phyloP scores from a whole-genome alignment of 2,888 invertebrate species.

The Leptopilina drosophilae region DNA sequence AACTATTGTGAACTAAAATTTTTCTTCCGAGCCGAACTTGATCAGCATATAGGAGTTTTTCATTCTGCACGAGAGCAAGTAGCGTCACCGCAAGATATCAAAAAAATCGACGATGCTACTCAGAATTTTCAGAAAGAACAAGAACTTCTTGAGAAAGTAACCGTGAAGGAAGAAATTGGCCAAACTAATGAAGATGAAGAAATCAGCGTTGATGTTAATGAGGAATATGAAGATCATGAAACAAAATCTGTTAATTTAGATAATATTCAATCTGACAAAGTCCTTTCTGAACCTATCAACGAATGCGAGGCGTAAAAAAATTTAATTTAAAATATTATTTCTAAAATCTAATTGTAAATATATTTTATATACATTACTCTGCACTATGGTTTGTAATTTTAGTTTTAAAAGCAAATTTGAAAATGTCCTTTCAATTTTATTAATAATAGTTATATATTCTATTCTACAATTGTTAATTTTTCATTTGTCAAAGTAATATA shows the following conservation, averaged over 20 bases:
- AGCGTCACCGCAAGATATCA: constrained; percentile 42
- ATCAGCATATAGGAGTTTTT: constrained; percentile 83
- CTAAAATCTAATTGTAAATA: neutral
- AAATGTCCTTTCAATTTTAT: too few species aligned
- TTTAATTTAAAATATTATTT: neutral
- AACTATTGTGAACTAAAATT: constrained; percentile 89
- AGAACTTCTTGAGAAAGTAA: constrained; percentile 51
- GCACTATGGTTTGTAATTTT: too few species aligned
- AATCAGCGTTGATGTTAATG: constrained; percentile 33
- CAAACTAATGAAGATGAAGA: constrained; percentile 52
- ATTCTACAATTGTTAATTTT: neutral
- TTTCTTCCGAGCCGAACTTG: constrained; percentile 93
- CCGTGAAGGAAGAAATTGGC: constrained; percentile 65
- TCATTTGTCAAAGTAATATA: neutral
- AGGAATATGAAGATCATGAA: neutral
- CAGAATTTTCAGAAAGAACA: neutral
- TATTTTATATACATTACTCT: too few species aligned
- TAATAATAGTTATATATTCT: neutral
- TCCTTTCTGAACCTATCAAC: neutral
- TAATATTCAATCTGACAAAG: constrained; percentile 16
- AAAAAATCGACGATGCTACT: constrained; percentile 38
- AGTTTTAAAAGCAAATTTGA: too few species aligned
- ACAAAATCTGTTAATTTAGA: neutral
- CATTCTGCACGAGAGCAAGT: constrained; percentile 56
- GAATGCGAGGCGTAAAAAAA: neutral